phyloP scores from a whole-genome alignment of 2,113 vertebrate species.

The Clarias gariepinus region DNA sequence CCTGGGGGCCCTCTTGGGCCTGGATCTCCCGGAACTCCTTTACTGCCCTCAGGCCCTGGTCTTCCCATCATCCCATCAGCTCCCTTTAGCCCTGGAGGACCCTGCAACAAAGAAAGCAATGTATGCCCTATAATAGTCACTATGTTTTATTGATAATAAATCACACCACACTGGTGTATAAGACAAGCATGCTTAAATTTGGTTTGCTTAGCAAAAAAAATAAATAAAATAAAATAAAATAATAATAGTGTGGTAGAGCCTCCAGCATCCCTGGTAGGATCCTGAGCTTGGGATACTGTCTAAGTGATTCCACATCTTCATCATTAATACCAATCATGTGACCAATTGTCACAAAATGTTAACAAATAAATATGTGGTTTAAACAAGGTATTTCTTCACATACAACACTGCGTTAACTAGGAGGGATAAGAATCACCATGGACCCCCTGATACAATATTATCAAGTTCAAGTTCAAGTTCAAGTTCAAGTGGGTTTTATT shows the following conservation, averaged over 20 bases:
- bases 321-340: background rate
- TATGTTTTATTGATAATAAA: background rate
- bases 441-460: no score
- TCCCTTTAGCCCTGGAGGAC: slow-evolving; percentile 72
- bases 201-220: background rate
- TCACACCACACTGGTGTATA: background rate
- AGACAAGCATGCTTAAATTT: background rate
- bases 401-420: background rate
- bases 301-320: background rate
- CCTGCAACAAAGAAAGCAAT: slow-evolving; percentile 64
- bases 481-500: no score
- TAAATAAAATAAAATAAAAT: no score
- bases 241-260: background rate
- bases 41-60: slow-evolving; percentile 73
- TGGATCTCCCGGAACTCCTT: slow-evolving; percentile 66
- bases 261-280: background rate
- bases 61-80: slow-evolving; percentile 71
- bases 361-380: background rate
- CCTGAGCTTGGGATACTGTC: background rate
- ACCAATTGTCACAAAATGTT: background rate
- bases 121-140: background rate
- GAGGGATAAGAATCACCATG: no score
- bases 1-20: slow-evolving; percentile 73
- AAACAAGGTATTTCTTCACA: background rate
- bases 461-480: no score